Evolutionary conservation across 2,113 vertebrate species (phyloP).

Genomic region (Misgurnus mizolepis): DNA sequence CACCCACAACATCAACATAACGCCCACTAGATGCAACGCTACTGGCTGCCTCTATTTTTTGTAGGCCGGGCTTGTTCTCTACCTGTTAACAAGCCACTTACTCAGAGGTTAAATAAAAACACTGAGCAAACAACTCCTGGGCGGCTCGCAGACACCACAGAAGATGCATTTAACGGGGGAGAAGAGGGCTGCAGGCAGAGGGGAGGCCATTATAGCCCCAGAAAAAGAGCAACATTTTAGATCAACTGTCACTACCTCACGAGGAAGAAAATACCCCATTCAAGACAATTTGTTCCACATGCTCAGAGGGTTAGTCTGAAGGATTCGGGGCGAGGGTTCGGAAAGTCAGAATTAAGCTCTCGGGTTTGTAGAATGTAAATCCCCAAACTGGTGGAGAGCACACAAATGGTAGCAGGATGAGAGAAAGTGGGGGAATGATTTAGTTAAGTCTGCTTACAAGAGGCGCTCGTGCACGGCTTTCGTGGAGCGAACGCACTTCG

Average conservation of each 20-base stretch:
- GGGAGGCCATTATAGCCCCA: conserved; percentile 20
- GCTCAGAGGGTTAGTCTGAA: conserved; percentile 46
- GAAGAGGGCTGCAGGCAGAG: conserved; percentile 1
- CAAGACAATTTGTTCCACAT: conserved; percentile 47
- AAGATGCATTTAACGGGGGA: conserved; percentile 33
- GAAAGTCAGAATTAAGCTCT: conserved; percentile 64
- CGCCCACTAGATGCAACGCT: not conserved
- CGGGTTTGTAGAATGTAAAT: conserved; percentile 68
- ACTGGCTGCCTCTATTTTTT: conserved; percentile 8
- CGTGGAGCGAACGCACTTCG: conserved; percentile 41
- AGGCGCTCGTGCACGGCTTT: conserved; percentile 32
- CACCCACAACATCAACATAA: conserved; percentile 10
- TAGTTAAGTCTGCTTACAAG: not conserved
- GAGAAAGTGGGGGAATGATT: not conserved
- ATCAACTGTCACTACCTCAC: conserved; percentile 45
- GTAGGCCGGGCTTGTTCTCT: conserved; percentile 21
- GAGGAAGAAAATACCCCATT: conserved; percentile 42
- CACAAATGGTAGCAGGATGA: not conserved
- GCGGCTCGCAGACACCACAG: conserved; percentile 32
- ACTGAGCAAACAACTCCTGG: conserved; percentile 51
- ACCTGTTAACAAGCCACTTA: conserved; percentile 63
- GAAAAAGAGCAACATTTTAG: conserved; percentile 12
- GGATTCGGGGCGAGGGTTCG: conserved; percentile 49
- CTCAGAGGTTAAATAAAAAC: conserved; percentile 52
- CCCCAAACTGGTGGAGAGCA: conserved; percentile 61